Conservation (phyloP, 1,140 invertebrate genomes). For the Oscheius sp. region DNA sequence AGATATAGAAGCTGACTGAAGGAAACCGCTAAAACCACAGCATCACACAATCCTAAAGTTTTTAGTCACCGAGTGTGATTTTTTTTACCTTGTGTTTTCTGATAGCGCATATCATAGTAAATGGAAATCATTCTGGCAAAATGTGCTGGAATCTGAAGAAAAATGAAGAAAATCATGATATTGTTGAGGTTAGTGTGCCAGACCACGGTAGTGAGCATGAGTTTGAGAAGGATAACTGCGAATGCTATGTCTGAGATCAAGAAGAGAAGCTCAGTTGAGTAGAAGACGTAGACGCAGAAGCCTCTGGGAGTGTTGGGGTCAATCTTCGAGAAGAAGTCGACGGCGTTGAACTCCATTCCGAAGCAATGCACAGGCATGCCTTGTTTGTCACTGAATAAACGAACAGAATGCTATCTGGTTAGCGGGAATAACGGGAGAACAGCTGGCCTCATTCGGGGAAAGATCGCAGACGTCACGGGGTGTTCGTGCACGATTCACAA, state of each 20-base stretch:
- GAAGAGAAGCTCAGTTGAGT: neutral
- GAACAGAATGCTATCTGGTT: too few relatives aligned
- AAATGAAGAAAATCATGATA: neutral
- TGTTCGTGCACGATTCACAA: too few relatives aligned
- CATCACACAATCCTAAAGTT: neutral
- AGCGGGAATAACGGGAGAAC: too few relatives aligned
- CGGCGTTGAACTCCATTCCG: neutral
- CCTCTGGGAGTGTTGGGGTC: neutral
- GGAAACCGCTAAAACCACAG: neutral
- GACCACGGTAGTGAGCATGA: neutral
- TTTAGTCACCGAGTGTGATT: neutral
- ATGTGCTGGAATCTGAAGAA: neutral
- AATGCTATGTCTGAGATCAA: neutral
- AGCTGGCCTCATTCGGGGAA: too few relatives aligned
- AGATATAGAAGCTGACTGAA: neutral
- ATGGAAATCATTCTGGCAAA: neutral
- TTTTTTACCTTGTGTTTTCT: neutral
- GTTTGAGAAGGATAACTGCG: neutral
- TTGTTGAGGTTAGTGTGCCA: neutral
- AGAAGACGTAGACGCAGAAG: neutral
- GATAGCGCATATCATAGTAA: neutral
- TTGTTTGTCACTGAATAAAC: too few relatives aligned
- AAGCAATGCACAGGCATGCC: too few relatives aligned
- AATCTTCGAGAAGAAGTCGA: neutral
- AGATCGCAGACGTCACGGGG: too few relatives aligned